Percentiles rank a stretch among this genome's conserved stretches.
Evolutionary conservation across 2,797 vertebrate genomes (phyloP).

Genomic region (Yasuhikotakia modesta): DNA sequence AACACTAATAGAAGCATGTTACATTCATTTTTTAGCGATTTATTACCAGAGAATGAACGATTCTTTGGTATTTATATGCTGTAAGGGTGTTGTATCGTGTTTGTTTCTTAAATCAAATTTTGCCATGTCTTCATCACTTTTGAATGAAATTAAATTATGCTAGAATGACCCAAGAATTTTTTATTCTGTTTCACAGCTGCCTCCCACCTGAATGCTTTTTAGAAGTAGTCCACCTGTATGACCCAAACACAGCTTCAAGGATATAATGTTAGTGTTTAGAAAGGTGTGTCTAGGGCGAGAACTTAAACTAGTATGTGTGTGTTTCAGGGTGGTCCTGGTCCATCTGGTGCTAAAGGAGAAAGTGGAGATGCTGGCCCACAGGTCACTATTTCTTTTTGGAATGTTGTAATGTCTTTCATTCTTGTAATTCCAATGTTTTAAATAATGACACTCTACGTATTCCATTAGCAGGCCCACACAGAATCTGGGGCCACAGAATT

Average conservation of each 20-base stretch:
- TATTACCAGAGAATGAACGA: conserved; percentile 21
- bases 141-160: not conserved
- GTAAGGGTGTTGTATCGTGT: not conserved
- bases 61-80: conserved; percentile 1
- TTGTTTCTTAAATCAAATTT: not conserved
- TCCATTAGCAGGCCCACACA: too few relatives aligned
- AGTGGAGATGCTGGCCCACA: conserved; percentile 89
- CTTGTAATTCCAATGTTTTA: not conserved
- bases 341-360: conserved; percentile 91
- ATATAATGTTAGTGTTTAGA: conserved; percentile 23
- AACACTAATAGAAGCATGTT: conserved; percentile 18
- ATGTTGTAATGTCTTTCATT: not conserved
- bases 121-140: not conserved
- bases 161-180: not conserved
- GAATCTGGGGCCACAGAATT: too few relatives aligned
- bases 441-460: not conserved
- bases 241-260: conserved; percentile 9
- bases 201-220: conserved; percentile 6
- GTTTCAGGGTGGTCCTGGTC: conserved; percentile 85
- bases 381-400: conserved; percentile 71
- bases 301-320: conserved; percentile 26
- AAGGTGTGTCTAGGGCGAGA: conserved; percentile 9
- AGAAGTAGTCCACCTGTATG: not conserved
- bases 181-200: conserved; percentile 4
- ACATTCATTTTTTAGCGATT: conserved; percentile 32